phyloP scores from a whole-genome alignment of 2,113 vertebrate species.

The Ondatra zibethicus region DNA sequence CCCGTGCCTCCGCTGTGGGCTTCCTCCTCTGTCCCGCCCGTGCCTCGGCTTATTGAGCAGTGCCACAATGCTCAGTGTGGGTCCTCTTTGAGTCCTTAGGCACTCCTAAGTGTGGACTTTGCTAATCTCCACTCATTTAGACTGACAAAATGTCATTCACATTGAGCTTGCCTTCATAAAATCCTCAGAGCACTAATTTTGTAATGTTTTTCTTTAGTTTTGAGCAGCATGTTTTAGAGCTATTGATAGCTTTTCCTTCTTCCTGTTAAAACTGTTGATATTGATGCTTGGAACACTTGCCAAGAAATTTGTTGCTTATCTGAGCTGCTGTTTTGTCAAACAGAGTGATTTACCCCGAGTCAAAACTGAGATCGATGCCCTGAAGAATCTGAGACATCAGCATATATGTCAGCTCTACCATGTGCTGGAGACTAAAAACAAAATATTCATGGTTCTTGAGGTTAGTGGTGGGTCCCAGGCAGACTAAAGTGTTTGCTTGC shows the following conservation, averaged over 20 bases:
- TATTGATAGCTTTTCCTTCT: slow-evolving; percentile 7
- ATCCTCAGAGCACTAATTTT: not conserved
- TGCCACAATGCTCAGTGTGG: not conserved
- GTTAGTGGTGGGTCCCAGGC: slow-evolving; percentile 83
- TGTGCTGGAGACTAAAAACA: slow-evolving; percentile 93
- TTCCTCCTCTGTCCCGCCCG: not conserved
- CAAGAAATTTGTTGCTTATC: slow-evolving; percentile 42
- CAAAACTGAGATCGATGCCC: slow-evolving; percentile 95
- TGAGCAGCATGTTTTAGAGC: not conserved
- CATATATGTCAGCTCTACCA: slow-evolving; percentile 96
- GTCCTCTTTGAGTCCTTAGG: not conserved
- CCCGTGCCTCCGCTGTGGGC: not conserved
- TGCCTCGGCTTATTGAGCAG: not conserved
- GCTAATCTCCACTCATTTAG: not conserved
- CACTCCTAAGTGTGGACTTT: not conserved
- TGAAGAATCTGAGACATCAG: slow-evolving; percentile 96
- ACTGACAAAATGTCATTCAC: not conserved
- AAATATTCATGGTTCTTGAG: slow-evolving; percentile 97
- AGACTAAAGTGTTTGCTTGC: not conserved
- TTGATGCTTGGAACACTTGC: not conserved
- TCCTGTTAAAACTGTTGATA: slow-evolving; percentile 13
- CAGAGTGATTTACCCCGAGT: slow-evolving; percentile 95
- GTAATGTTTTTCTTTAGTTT: not conserved
- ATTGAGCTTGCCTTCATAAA: slow-evolving; percentile 9
- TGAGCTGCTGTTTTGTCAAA: slow-evolving; percentile 59